A percentile compares a stretch with the other conserved stretches of the same genome.
Conservation (phyloP, 2,797 vertebrate genomes). For the Taeniopygia guttata region DNA sequence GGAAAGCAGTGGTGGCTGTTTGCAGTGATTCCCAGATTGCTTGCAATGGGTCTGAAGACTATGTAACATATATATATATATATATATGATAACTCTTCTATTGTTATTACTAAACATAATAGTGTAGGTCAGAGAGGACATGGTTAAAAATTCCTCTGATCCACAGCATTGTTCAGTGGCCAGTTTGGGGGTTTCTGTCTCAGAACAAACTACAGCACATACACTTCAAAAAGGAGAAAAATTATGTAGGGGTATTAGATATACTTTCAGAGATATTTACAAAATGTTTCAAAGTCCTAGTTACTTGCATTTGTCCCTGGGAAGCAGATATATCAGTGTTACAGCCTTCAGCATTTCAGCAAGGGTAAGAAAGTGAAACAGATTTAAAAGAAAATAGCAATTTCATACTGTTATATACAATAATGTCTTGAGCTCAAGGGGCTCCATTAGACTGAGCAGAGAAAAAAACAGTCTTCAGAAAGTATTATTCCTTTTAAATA, state of each 20-base stretch:
- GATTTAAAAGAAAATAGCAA: neutral
- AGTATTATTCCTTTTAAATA: neutral
- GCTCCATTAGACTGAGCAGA: neutral
- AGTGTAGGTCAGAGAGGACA: neutral
- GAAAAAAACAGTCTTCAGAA: neutral
- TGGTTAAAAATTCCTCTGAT: neutral
- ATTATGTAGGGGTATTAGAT: neutral
- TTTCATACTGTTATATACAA: neutral
- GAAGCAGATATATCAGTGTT: neutral
- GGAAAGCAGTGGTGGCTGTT: neutral
- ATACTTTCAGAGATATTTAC: constrained; percentile 1
- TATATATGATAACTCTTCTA: neutral
- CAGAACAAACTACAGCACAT: neutral
- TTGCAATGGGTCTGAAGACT: neutral
- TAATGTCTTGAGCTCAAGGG: neutral
- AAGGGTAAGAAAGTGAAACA: neutral
- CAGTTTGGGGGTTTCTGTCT: neutral
- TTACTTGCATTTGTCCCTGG: neutral
- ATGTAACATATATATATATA: neutral
- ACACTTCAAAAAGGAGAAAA: neutral
- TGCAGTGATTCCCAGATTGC: neutral
- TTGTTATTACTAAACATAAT: neutral
- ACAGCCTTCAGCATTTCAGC: neutral
- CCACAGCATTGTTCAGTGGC: neutral
- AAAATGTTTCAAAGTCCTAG: neutral